Base-by-base conservation (phyloP, 2,113 vertebrate genomes). In the Abramis brama region DNA sequence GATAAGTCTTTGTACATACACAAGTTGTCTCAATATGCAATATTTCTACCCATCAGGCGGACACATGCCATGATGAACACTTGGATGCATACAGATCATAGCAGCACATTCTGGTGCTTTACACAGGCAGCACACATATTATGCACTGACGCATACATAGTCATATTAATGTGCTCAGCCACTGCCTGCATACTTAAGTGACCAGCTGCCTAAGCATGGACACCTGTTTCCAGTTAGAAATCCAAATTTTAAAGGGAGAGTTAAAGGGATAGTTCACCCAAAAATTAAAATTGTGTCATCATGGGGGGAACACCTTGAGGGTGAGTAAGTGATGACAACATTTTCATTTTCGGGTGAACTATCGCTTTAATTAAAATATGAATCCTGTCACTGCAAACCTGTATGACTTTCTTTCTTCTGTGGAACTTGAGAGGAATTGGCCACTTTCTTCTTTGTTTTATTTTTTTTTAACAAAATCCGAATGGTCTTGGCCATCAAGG, bases 91-190 rank as follows among this genome's bases (percentile, higher is more conserved):
- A 50, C 11, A n/a, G 7, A 43, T 17, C 13, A 23, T 75, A 12
- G 23, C 71, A 45, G 39, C 23, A 74, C 23, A 74, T 74, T 75
- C 33, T 45, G 47, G 15, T 36, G 68, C 39, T 74, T 68, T 80
- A 52, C 68, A 86, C 27, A 79, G 45, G 21, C 73, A 78, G 8
- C 68, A 47, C 43, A 50, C 59, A 25, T 33, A 36, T 79, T 62
- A 64, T 59, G 21, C 57, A 47, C 4, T 62, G 55, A 21, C 13
- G 4, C 59, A 43, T 45, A 3, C 33, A 80, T 62, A 47, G 15
- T 43, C 7, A 27, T 47, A 45, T 62, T 45, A 80, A 80, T 45
- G 12, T 23, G 6, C 71, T 74, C 39, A 74, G 39, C 23, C n/a
- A 43, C 13, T 47, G 57, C 36, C 39, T 64, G 39, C 59, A 64